These are phyloP conservation scores for Mesoclemmys tuberculata DNA, from an alignment of 2,113 vertebrate genomes.

Conservation along the genomic window DNA sequence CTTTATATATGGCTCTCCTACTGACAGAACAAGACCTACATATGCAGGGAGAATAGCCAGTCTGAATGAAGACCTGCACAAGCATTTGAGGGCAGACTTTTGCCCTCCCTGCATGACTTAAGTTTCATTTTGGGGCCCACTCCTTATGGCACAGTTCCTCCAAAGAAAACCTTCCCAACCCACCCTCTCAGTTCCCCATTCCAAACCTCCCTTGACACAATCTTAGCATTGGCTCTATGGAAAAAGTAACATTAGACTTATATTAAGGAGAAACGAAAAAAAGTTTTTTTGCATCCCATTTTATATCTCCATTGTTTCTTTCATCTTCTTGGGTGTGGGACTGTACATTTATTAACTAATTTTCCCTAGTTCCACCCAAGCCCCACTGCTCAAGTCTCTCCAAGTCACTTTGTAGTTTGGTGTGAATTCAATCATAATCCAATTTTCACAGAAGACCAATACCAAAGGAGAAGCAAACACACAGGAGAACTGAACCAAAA, in stretches of 20 bases:
- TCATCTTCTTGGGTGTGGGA: conserved; percentile 61
- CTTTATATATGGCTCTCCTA: background rate
- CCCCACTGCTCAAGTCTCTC: conserved; percentile 43
- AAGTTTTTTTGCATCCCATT: conserved; percentile 43
- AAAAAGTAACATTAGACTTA: conserved; percentile 49
- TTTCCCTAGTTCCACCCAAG: conserved; percentile 35
- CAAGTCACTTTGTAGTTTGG: background rate
- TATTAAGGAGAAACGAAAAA: conserved; percentile 63
- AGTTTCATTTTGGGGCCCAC: conserved; percentile 44
- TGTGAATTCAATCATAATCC: conserved; percentile 68
- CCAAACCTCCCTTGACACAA: conserved; percentile 70
- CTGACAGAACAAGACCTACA: conserved; percentile 19
- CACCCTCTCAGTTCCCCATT: conserved; percentile 26
- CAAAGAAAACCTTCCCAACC: conserved; percentile 43
- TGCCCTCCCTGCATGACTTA: conserved; percentile 37
- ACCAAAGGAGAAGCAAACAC: conserved; percentile 33
- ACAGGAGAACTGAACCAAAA: conserved; percentile 22
- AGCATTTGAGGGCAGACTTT: conserved; percentile 43
- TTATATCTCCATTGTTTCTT: conserved; percentile 45
- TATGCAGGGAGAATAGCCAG: background rate
- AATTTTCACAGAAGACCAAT: conserved; percentile 56
- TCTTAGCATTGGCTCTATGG: conserved; percentile 52
- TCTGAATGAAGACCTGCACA: conserved; percentile 45
- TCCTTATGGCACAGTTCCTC: conserved; percentile 34
- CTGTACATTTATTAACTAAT: conserved; percentile 60